Base-by-base conservation (phyloP, 2,797 vertebrate species). In the Propithecus perrieri region DNA sequence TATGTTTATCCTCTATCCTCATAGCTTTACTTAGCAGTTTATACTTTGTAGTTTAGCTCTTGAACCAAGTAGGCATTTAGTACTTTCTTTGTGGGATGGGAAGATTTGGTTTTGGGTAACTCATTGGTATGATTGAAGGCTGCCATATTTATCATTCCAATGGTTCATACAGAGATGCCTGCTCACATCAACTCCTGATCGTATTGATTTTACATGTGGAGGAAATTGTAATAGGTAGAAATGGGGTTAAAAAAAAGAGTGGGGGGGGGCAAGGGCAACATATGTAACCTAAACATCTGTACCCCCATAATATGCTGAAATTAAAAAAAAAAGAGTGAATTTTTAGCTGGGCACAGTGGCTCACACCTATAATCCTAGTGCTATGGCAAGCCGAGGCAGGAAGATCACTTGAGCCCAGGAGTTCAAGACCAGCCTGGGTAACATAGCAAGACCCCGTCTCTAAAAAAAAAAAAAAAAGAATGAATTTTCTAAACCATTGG, bases 401-500 rank as follows among this genome's bases (percentile, higher is more conserved):
- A 65, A n/a, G 33, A 65, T 65, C 57, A 59, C 63, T n/a, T n/a
- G 63, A n/a, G 33, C 63, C 30, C 63, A 65, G 17, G 33, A n/a
- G 24, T 65, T 65, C 33, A n/a, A 65, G 63, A n/a, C 33, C 33
- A 65, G 15, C 33, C 63, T n/a, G 33, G 63, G 63, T 33, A 65
- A 65, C 33, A n/a, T n/a, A 65, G 63, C 63, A n/a, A 65, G 33
- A n/a, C 33, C 33, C 63, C 15, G 7, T n/a, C n/a, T 65, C 61
- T 61, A 63, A 43, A 69, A 90, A 57, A 57, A 57, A 9, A 55
- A 57, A 57, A 4, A 59, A 59, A 8, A 78, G 12, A 95, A 12
- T 67, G 48, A 43, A 48, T 95, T 95, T 97, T 91, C 75, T 94
- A 84, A 85, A 88, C 38, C n/a, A 41, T 30, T 76, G 50, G 85